phyloP scores from a whole-genome alignment of 2,113 vertebrate species.

The Struthidea cinerea region DNA sequence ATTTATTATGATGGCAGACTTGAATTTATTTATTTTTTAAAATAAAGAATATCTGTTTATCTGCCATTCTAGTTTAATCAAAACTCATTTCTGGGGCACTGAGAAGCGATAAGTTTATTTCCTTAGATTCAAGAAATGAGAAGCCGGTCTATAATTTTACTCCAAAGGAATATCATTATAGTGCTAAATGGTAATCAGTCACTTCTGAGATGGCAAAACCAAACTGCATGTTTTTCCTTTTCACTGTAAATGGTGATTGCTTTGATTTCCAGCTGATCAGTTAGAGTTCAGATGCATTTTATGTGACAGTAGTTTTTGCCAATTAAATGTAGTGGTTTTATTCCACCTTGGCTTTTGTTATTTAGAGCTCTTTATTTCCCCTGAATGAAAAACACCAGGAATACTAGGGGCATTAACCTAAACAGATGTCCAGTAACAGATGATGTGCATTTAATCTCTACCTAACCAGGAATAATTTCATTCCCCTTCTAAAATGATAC shows the following conservation, averaged over 20 bases:
- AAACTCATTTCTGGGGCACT: constrained; percentile 20
- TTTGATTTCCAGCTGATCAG: constrained; percentile 18
- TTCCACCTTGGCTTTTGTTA: neutral
- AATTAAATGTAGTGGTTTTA: neutral
- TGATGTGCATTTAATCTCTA: constrained; percentile 34
- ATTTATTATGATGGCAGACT: neutral
- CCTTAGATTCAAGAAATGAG: neutral
- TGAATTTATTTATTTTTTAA: neutral
- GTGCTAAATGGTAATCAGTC: constrained; percentile 41
- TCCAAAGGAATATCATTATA: constrained; percentile 46
- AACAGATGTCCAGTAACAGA: constrained; percentile 43
- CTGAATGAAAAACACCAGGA: neutral
- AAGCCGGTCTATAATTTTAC: constrained; percentile 58
- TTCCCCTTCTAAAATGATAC: neutral
- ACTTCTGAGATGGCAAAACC: constrained; percentile 27
- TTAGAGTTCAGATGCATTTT: constrained; percentile 4
- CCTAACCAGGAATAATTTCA: neutral
- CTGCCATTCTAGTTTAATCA: neutral
- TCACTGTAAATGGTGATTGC: neutral
- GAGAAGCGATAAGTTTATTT: constrained; percentile 23
- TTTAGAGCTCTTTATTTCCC: constrained; percentile 10
- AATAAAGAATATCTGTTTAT: neutral
- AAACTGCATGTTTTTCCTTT: constrained; percentile 30
- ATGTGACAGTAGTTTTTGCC: neutral
- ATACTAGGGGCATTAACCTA: neutral